Conservation (phyloP, 2,797 vertebrate genomes). For the Diglossa cyanea region DNA sequence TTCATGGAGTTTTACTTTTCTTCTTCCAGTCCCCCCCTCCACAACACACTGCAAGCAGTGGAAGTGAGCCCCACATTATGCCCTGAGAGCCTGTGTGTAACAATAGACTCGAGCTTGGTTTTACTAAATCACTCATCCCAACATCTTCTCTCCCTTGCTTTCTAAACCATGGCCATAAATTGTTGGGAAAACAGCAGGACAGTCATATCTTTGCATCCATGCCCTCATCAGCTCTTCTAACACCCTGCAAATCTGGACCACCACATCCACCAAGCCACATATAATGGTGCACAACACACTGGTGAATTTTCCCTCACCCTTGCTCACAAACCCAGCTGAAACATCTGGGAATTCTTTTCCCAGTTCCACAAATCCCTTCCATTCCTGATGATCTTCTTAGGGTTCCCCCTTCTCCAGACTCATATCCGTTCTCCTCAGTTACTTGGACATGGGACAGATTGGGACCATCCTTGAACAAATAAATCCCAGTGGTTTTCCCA, state of each 20-base stretch:
- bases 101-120: background rate
- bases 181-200: background rate
- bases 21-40: background rate
- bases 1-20: background rate
- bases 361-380: background rate
- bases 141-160: background rate
- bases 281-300: background rate
- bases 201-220: background rate
- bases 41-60: background rate
- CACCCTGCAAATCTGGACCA: background rate
- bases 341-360: background rate
- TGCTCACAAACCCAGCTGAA: background rate
- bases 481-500: background rate
- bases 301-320: background rate
- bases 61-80: background rate
- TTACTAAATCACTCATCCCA: background rate
- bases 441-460: background rate
- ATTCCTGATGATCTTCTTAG: background rate
- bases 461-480: background rate
- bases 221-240: background rate
- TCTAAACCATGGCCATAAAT: background rate
- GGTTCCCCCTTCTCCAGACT: background rate
- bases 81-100: background rate
- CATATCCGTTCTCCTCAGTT: background rate
- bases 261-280: background rate